These are phyloP conservation scores for Ophion ellenae DNA, from an alignment of 2,888 invertebrate species.

Conservation along the genomic window DNA sequence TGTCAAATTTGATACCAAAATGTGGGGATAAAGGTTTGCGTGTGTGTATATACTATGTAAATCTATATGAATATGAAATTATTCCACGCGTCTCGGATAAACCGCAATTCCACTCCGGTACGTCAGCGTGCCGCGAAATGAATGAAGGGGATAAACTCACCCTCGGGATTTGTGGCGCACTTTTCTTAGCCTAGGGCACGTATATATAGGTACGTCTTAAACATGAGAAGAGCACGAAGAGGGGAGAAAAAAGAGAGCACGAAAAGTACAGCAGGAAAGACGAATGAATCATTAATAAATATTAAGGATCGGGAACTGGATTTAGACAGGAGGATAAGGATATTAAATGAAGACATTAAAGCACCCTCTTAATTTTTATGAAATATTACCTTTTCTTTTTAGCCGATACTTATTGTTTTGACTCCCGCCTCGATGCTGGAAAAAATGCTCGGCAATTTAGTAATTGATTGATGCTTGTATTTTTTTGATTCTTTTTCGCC, in stretches of 20 bases:
- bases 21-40: slow-evolving; percentile 7
- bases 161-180: slow-evolving; percentile 61
- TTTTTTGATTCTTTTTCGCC: too few relatives aligned
- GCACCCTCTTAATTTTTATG: slow-evolving; percentile 49
- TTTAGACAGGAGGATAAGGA: slow-evolving; percentile 52
- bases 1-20: slow-evolving; percentile 10
- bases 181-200: slow-evolving; percentile 53
- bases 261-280: slow-evolving; percentile 19
- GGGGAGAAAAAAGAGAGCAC: slow-evolving; percentile 17
- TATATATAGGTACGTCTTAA: slow-evolving; percentile 3
- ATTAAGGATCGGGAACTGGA: slow-evolving; percentile 60
- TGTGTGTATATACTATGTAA: not conserved
- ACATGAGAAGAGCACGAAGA: not conserved
- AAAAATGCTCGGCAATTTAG: not conserved
- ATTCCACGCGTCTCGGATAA: slow-evolving; percentile 17
- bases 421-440: not conserved
- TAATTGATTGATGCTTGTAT: not conserved
- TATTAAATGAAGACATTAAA: slow-evolving; percentile 61
- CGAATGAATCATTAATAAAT: slow-evolving; percentile 64
- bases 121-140: slow-evolving; percentile 73
- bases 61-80: slow-evolving; percentile 15
- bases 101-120: slow-evolving; percentile 43
- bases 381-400: slow-evolving; percentile 32
- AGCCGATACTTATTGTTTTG: not conserved
- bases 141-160: slow-evolving; percentile 73